Conservation (phyloP, 2,888 invertebrate genomes). For the Hedychridium roseum region DNA sequence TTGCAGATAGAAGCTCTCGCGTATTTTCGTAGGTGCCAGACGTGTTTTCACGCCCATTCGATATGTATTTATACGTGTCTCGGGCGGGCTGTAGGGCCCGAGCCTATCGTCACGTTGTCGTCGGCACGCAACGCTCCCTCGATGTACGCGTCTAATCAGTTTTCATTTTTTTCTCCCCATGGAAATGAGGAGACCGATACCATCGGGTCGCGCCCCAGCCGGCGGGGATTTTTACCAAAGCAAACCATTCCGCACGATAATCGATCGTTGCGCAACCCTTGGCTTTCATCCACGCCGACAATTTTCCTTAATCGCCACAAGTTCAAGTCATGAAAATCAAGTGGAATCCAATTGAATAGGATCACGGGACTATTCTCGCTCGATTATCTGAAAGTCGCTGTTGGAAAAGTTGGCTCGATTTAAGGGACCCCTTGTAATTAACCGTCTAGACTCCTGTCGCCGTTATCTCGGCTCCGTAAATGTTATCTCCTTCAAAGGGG, state of each 20-base stretch:
- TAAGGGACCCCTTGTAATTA: constrained; percentile 58
- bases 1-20: too few relatives aligned
- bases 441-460: constrained; percentile 59
- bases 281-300: too few relatives aligned
- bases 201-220: not conserved
- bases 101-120: not conserved
- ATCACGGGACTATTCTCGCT: too few relatives aligned
- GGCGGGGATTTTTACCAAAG: not conserved
- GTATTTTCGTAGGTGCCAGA: too few relatives aligned
- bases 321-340: too few relatives aligned
- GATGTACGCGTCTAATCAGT: not conserved
- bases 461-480: constrained; percentile 60
- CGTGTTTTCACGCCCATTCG: too few relatives aligned
- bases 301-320: too few relatives aligned
- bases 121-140: not conserved
- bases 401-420: too few relatives aligned
- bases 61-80: too few relatives aligned
- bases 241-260: not conserved
- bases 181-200: not conserved
- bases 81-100: not conserved
- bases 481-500: constrained; percentile 60
- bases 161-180: not conserved
- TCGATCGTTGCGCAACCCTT: too few relatives aligned
- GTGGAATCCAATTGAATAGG: too few relatives aligned
- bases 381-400: too few relatives aligned